Evolutionary conservation across 1,140 invertebrate species (phyloP), one percentile per base, ranked within the genome.

Genomic region (Dryas iulia): DNA sequence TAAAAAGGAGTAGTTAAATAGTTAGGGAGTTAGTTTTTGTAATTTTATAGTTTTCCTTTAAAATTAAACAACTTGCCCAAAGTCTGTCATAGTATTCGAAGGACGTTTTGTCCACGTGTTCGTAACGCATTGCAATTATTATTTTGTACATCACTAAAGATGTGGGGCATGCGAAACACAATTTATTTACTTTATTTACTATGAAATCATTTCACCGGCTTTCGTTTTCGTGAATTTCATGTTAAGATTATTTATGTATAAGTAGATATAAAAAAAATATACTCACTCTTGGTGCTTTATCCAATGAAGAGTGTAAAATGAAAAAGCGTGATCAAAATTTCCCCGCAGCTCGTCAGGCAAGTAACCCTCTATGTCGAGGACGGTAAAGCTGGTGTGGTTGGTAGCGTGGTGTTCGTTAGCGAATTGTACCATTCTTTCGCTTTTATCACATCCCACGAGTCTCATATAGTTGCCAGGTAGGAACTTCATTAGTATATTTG

Each of bases 281-380:
- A 86, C 93, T 91, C 93, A 96, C 94, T 93, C 93, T 74, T 96
- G 94, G 77, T 96, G 93, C 66, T 94, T 94, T 28, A 97, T 94
- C 96, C 96, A 97, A 74, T 97, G 96, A 0, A 97, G 88, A 71
- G 96, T 96, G 79, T 97, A 96, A 75, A 97, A 97, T 0, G 96
- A 97, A 58, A 96, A 94, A 1, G 94, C 93, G 76, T 96, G 96
- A 69, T 95, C 93, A 73, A 95, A 97, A 28, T 86, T 82, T n/a
- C 86, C 93, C 10, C 86, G 73, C 67, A 93, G 71, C 14, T 93
- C 80, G 1, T 82, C 81, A 0, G 93, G 93, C 39, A 94, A 76
- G 0, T 94, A 80, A 3, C 82, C 78, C 1, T 93, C 93, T 54
- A 97, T 95, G 76, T 97, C 95, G 64, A 96, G 79, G 23, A 94